A percentile compares a stretch with the other conserved stretches of the same genome.
phyloP scores from a whole-genome alignment of 2,113 vertebrate species.

The Ammodytes dubius region DNA sequence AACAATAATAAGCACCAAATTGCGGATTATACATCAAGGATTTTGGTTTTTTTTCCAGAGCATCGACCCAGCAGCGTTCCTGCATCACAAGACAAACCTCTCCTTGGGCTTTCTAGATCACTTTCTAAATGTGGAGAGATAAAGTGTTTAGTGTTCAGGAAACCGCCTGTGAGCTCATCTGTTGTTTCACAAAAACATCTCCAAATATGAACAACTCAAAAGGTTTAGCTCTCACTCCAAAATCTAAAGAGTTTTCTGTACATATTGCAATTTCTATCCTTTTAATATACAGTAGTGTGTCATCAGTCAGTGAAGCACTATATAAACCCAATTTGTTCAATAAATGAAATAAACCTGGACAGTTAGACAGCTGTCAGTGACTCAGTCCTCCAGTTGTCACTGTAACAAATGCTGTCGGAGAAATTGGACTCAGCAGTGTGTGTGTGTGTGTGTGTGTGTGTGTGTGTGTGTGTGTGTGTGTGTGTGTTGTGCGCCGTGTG shows the following conservation, averaged over 20 bases:
- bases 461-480: conserved; percentile 21
- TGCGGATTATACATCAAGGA: too few species aligned
- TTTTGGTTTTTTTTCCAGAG: background rate
- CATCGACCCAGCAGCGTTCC: background rate
- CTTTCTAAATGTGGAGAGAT: conserved; percentile 34
- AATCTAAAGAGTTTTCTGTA: background rate
- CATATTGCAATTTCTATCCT: background rate
- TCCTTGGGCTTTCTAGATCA: background rate
- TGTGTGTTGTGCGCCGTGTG: conserved; percentile 10
- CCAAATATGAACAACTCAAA: background rate
- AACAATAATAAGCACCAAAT: too few species aligned
- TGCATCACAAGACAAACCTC: conserved; percentile 44
- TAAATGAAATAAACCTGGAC: conserved; percentile 7
- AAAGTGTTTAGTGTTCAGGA: background rate
- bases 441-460: conserved; percentile 12
- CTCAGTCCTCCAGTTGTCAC: conserved; percentile 44
- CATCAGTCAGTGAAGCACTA: background rate
- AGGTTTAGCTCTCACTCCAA: too few species aligned
- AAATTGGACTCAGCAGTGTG: conserved; percentile 27
- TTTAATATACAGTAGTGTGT: background rate
- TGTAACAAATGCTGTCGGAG: conserved; percentile 43
- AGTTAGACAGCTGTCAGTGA: conserved; percentile 21
- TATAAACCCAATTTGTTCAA: too few species aligned
- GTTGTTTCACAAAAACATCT: background rate
- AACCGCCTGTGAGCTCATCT: background rate